Conservation (phyloP, 2,797 vertebrate species). For the Myoxocephalus aenaeus region DNA sequence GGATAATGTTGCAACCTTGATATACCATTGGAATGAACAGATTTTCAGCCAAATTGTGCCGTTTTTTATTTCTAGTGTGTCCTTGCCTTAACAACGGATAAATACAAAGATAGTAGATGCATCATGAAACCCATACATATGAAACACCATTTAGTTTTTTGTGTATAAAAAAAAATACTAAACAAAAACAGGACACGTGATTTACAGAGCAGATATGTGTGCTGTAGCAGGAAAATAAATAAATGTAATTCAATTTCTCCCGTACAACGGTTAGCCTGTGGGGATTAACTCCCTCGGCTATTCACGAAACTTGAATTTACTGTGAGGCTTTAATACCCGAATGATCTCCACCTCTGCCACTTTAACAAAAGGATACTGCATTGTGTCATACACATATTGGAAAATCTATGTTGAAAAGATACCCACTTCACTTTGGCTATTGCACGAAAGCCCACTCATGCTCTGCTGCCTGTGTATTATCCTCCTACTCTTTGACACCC, state of each 20-base stretch:
- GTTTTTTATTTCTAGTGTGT: background rate
- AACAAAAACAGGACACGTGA: background rate
- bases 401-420: slow-evolving; percentile 63
- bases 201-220: background rate
- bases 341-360: slow-evolving; percentile 40
- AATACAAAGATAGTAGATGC: background rate
- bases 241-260: background rate
- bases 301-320: slow-evolving; percentile 57
- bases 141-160: background rate
- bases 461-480: slow-evolving; percentile 56
- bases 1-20: background rate
- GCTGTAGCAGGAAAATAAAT: background rate
- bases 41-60: background rate
- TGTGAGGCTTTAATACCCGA: slow-evolving; percentile 43
- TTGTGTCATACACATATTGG: slow-evolving; percentile 34
- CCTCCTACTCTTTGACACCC: slow-evolving; percentile 58
- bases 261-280: slow-evolving; percentile 1
- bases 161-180: no score
- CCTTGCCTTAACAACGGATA: background rate
- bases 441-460: slow-evolving; percentile 49
- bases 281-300: slow-evolving; percentile 36
- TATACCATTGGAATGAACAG: background rate
- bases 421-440: slow-evolving; percentile 49
- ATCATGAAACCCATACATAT: background rate
- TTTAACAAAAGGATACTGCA: slow-evolving; percentile 48